Evolutionary conservation across 2,113 vertebrate genomes (phyloP), one percentile per base, ranked within the genome.

Genomic region (Barnardius zonarius): DNA sequence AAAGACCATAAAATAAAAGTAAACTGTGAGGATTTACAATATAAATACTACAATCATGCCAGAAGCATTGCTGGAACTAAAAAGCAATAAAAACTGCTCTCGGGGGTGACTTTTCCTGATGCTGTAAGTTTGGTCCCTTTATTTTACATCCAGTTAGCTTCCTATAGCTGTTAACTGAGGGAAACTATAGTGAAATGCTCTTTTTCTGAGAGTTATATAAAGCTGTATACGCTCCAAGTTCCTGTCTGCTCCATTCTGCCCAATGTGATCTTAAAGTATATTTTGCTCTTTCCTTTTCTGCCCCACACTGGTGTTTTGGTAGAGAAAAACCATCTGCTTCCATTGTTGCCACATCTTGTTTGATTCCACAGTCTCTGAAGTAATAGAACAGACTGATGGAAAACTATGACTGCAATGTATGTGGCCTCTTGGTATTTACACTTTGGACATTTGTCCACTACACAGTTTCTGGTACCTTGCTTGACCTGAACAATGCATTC

Each of bases 1-100:
- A 91, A 76, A 66, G 23, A 62, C 20, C 17, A 11, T 75, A 51
- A 87, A 87, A 90, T 62, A 84, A 28, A 85, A 92, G 72, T 77
- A 75, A 43, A 48, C 16, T 76, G 35, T 83, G 63, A 88, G 30
- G 39, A 80, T 83, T 93, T 93, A 44, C 16, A 20, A n/a, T 44
- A 79, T 64, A 87, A 95, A 81, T 23, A 64, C 17, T n/a, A 10
- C 4, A 27, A 41, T 54, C 11, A 64, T 0, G 6, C 44, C 79
- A 90, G n/a, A 61, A 92, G 24, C 22, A 20, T 44, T 73, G 31
- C 62, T 89, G 55, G 46, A 96, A 80, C 30, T 63, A 75, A 23
- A 93, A 85, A 83, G 37, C 74, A 91, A 55, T 43, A 77, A 80
- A 89, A 86, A 52, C 14, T 0, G 0, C 17, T 64, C 24, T 49